Conservation (phyloP, 2,888 invertebrate species). For the Drosophila leonis region DNA sequence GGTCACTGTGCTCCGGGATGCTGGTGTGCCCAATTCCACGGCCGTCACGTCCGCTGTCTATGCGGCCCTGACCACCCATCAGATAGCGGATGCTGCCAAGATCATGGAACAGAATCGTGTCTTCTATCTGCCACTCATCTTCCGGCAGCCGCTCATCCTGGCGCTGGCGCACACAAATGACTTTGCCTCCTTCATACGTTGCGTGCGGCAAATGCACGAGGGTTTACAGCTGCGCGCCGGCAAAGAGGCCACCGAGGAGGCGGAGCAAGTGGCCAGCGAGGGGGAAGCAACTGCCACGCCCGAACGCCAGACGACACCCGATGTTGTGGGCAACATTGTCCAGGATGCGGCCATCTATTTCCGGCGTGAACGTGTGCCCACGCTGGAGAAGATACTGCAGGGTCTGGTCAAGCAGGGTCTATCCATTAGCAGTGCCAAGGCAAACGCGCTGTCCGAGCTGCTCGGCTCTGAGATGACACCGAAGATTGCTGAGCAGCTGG, state of each 20-base stretch:
- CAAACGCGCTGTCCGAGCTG: slow-evolving; percentile 88
- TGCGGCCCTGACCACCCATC: slow-evolving; percentile 87
- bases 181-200: slow-evolving; percentile 87
- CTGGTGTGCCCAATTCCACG: slow-evolving; percentile 87
- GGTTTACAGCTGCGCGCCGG: slow-evolving; percentile 79
- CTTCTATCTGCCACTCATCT: slow-evolving; percentile 87
- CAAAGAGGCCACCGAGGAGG: slow-evolving; percentile 70
- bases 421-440: slow-evolving; percentile 88
- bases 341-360: slow-evolving; percentile 86
- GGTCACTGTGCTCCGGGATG: slow-evolving; percentile 88
- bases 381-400: slow-evolving; percentile 86
- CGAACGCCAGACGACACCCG: slow-evolving; percentile 50
- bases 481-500: slow-evolving; percentile 88
- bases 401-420: slow-evolving; percentile 89
- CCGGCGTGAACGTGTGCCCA: slow-evolving; percentile 84
- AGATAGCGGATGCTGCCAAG: slow-evolving; percentile 88
- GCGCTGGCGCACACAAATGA: slow-evolving; percentile 88
- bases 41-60: slow-evolving; percentile 88
- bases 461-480: slow-evolving; percentile 89
- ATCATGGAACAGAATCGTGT: slow-evolving; percentile 88
- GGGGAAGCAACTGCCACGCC: slow-evolving; percentile 74
- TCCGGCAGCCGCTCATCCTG: slow-evolving; percentile 87
- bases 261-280: slow-evolving; percentile 76
- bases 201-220: slow-evolving; percentile 87
- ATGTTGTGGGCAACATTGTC: slow-evolving; percentile 87